Conservation (phyloP, 2,797 vertebrate species). For the Petrocephalus schoutedeni region DNA sequence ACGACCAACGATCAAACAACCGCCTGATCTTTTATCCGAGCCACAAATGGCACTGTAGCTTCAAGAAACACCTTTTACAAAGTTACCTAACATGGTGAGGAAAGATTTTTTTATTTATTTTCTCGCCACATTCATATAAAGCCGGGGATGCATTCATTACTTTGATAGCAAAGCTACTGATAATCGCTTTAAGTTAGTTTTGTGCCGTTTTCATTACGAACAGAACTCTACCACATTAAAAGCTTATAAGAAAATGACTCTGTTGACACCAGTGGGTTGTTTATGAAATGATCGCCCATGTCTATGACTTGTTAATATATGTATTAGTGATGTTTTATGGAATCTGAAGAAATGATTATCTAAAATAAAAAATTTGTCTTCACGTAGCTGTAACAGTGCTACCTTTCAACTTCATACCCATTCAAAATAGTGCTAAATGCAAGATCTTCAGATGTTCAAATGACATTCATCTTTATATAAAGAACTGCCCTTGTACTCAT, state of each 20-base stretch:
- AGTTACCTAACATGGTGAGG: not conserved
- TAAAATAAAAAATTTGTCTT: not conserved
- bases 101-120: constrained; percentile 30
- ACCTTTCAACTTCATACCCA: not conserved
- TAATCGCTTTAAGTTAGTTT: constrained; percentile 26
- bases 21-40: not conserved
- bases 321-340: constrained; percentile 11
- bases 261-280: not conserved
- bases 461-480: not conserved
- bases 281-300: constrained; percentile 9
- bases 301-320: not conserved
- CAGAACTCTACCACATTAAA: not conserved
- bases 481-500: not conserved
- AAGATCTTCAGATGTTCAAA: not conserved
- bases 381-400: not conserved
- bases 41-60: not conserved
- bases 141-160: constrained; percentile 23
- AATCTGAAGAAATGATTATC: not conserved
- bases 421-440: not conserved
- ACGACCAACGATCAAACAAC: constrained; percentile 1
- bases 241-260: not conserved
- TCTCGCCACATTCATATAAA: not conserved
- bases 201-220: not conserved
- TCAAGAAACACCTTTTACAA: not conserved
- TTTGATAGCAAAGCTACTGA: constrained; percentile 25